Conservation (phyloP, 2,113 vertebrate species). For the Macquaria australasica region DNA sequence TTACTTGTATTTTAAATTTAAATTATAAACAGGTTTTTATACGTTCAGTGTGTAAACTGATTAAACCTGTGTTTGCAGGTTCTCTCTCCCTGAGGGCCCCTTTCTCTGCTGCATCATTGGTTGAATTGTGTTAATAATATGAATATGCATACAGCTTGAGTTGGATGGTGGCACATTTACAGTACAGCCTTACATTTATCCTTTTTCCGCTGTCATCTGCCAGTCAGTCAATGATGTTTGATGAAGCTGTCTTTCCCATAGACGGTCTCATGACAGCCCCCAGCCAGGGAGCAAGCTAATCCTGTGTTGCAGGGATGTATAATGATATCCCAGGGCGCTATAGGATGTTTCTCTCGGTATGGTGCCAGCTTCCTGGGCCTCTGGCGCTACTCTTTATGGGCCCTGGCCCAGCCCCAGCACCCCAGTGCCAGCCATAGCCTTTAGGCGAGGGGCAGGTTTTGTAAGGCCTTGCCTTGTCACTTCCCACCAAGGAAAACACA, state of each 20-base stretch:
- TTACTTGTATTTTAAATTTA: neutral
- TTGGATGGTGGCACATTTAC: conserved; percentile 3
- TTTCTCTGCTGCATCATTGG: neutral
- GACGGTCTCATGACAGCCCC: conserved; percentile 66
- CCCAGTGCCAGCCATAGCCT: conserved; percentile 72
- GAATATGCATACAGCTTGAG: neutral
- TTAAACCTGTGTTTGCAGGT: neutral
- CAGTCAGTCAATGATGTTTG: conserved; percentile 62
- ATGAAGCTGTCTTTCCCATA: conserved; percentile 81
- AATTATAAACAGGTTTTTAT: neutral
- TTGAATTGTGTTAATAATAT: conserved; percentile 4
- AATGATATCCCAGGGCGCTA: conserved; percentile 86
- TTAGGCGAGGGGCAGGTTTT: conserved; percentile 84
- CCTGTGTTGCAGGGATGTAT: conserved; percentile 84
- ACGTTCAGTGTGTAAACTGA: neutral
- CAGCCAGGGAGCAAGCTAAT: conserved; percentile 80
- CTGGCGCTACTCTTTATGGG: conserved; percentile 70
- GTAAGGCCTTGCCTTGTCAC: conserved; percentile 85
- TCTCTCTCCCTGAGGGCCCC: neutral
- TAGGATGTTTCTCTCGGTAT: conserved; percentile 80
- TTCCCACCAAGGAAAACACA: conserved; percentile 88
- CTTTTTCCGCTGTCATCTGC: conserved; percentile 45
- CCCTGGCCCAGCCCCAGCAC: conserved; percentile 74
- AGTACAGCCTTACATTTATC: conserved; percentile 1
- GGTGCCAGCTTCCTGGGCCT: conserved; percentile 80